Conservation (phyloP, 2,888 invertebrate genomes). For the Globia sparganii region DNA sequence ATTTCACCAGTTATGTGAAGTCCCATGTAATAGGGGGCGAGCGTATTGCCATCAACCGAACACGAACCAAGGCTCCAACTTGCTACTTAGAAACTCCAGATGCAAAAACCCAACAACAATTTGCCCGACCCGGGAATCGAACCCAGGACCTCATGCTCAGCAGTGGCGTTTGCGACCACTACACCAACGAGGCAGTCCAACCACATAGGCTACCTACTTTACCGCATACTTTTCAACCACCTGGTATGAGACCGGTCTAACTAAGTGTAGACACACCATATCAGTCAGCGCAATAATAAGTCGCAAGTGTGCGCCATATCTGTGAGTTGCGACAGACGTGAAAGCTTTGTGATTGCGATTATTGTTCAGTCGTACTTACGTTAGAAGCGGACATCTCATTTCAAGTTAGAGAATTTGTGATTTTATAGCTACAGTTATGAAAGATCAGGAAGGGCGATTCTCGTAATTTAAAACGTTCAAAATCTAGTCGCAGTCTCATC, state of each 20-base stretch:
- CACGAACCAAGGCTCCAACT: background rate
- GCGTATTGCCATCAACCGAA: background rate
- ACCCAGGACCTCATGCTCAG: background rate
- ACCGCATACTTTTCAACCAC: slow-evolving; percentile 2
- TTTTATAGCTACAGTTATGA: too few relatives aligned
- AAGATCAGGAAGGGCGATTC: too few relatives aligned
- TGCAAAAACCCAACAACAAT: background rate
- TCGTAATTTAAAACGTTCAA: too few relatives aligned
- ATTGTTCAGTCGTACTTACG: slow-evolving; percentile 38
- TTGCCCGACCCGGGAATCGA: background rate
- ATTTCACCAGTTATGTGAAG: background rate
- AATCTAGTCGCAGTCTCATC: too few relatives aligned
- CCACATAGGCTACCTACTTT: background rate
- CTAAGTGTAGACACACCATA: slow-evolving; percentile 37
- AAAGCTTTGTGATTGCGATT: slow-evolving; percentile 49
- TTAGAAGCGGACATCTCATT: background rate
- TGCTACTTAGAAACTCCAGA: background rate
- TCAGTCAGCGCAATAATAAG: slow-evolving; percentile 19
- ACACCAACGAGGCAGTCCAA: background rate
- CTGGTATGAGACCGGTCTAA: slow-evolving; percentile 22
- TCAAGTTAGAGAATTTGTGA: background rate
- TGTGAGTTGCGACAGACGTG: slow-evolving; percentile 43
- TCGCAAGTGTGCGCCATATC: slow-evolving; percentile 51
- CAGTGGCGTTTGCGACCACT: background rate
- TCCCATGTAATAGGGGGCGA: background rate